Conservation (phyloP, 2,797 vertebrate species). For the Hydrocynus forskahlii region DNA sequence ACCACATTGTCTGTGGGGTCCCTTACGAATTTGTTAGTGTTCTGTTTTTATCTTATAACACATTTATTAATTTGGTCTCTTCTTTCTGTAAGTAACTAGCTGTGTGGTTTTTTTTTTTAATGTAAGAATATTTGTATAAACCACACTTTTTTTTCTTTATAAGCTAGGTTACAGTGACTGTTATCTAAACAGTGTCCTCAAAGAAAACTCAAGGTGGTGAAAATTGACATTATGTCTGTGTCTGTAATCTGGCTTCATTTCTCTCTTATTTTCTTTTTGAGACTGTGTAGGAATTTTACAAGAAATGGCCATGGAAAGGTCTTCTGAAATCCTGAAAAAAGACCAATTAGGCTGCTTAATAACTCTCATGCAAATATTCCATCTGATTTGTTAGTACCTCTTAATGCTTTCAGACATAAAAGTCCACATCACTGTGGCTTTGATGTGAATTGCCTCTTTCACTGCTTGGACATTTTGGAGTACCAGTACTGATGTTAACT, state of each 20-base stretch:
- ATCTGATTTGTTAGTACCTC: conserved; percentile 13
- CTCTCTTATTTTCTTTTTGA: not conserved
- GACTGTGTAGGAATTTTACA: not conserved
- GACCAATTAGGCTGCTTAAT: conserved; percentile 8
- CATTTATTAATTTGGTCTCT: conserved; percentile 1
- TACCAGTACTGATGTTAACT: conserved; percentile 44
- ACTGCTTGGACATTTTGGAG: conserved; percentile 39
- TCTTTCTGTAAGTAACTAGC: not conserved
- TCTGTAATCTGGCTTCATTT: conserved; percentile 11
- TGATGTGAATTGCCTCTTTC: conserved; percentile 34
- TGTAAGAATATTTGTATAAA: conserved; percentile 7
- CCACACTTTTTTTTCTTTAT: not conserved
- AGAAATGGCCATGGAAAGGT: conserved; percentile 1
- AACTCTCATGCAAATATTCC: conserved; percentile 25
- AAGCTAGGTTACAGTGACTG: conserved; percentile 14
- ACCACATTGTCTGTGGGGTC: not conserved
- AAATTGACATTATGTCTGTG: conserved; percentile 27
- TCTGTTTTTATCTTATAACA: not conserved
- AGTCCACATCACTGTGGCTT: conserved; percentile 24
- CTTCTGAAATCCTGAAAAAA: conserved; percentile 23
- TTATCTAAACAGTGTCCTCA: conserved; percentile 32
- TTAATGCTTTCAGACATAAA: conserved; percentile 11
- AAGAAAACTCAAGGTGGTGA: conserved; percentile 18
- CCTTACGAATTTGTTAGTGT: not conserved
- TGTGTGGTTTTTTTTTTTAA: conserved; percentile 33